Evolutionary conservation across 1,140 invertebrate genomes (phyloP).

Genomic region (Hestina assimilis): DNA sequence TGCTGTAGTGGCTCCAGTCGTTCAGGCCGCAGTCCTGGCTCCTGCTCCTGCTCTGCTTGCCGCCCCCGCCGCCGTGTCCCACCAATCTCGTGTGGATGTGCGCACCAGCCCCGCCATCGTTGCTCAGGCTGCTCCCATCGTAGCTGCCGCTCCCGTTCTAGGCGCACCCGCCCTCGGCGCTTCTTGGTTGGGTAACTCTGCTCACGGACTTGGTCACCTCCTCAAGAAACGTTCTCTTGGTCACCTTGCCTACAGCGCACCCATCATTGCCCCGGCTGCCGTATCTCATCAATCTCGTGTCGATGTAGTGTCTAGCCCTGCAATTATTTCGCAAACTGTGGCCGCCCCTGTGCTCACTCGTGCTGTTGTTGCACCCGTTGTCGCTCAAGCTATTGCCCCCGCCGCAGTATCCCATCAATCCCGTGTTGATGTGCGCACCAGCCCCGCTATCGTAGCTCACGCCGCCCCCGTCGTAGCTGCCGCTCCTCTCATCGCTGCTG

Average conservation of each 20-base stretch:
- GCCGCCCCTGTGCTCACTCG: slow-evolving; percentile 48
- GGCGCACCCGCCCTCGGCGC: slow-evolving; percentile 39
- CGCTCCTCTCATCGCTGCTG: slow-evolving; percentile 30
- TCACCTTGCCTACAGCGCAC: slow-evolving; percentile 42
- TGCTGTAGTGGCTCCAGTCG: slow-evolving; percentile 42
- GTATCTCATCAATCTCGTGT: slow-evolving; percentile 68
- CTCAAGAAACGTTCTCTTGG: slow-evolving; percentile 57
- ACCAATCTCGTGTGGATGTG: slow-evolving; percentile 59
- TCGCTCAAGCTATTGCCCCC: slow-evolving; percentile 47
- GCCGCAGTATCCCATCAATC: slow-evolving; percentile 57
- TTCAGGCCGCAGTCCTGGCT: slow-evolving; percentile 29
- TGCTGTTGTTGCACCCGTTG: slow-evolving; percentile 43
- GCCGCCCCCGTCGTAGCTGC: slow-evolving; percentile 39
- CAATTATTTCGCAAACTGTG: slow-evolving; percentile 51
- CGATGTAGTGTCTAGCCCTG: slow-evolving; percentile 59
- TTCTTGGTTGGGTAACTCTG: slow-evolving; percentile 32
- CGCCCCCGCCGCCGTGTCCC: slow-evolving; percentile 49
- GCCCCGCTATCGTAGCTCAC: slow-evolving; percentile 36
- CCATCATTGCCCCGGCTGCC: slow-evolving; percentile 47
- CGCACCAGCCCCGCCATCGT: slow-evolving; percentile 47
- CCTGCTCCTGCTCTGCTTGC: slow-evolving; percentile 12
- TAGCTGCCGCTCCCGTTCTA: slow-evolving; percentile 27
- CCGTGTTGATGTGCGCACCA: slow-evolving; percentile 41
- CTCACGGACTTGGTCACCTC: slow-evolving; percentile 36
- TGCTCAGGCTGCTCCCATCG: slow-evolving; percentile 29